Conservation (phyloP, 2,797 vertebrate genomes). For the Carapus acus region DNA sequence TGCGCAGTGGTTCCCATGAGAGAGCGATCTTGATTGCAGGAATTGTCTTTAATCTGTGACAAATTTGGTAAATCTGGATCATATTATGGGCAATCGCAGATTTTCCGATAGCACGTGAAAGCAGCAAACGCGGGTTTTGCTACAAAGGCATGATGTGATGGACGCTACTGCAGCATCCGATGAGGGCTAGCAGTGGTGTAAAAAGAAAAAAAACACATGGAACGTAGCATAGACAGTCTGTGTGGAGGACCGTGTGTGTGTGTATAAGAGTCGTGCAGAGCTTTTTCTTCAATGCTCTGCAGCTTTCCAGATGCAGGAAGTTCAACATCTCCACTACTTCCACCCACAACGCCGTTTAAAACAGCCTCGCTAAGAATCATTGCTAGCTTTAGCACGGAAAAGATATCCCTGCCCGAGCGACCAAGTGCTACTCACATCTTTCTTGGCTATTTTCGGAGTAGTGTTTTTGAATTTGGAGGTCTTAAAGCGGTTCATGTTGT, state of each 20-base stretch:
- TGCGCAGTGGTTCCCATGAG: no score
- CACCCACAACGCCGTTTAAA: conserved; percentile 36
- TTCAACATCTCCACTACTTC: conserved; percentile 62
- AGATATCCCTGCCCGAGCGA: background rate
- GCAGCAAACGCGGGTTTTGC: background rate
- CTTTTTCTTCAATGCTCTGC: conserved; percentile 13
- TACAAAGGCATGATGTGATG: conserved; percentile 10
- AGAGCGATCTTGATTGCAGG: no score
- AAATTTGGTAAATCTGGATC: no score
- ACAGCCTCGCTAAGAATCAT: conserved; percentile 36
- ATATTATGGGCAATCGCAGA: no score
- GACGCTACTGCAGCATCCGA: conserved; percentile 25
- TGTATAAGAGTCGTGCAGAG: background rate
- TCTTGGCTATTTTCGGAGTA: conserved; percentile 80
- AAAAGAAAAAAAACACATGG: conserved; percentile 39
- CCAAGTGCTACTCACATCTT: conserved; percentile 78
- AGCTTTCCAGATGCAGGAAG: conserved; percentile 66
- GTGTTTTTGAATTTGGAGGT: conserved; percentile 91
- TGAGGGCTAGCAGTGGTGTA: conserved; percentile 20
- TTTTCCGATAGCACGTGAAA: background rate
- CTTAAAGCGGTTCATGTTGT: conserved; percentile 89
- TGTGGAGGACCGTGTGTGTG: background rate
- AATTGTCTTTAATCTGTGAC: no score
- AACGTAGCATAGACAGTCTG: background rate
- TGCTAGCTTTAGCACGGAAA: conserved; percentile 37